Evolutionary conservation across 2,113 vertebrate genomes (phyloP).

Genomic region (Sorex araneus): DNA sequence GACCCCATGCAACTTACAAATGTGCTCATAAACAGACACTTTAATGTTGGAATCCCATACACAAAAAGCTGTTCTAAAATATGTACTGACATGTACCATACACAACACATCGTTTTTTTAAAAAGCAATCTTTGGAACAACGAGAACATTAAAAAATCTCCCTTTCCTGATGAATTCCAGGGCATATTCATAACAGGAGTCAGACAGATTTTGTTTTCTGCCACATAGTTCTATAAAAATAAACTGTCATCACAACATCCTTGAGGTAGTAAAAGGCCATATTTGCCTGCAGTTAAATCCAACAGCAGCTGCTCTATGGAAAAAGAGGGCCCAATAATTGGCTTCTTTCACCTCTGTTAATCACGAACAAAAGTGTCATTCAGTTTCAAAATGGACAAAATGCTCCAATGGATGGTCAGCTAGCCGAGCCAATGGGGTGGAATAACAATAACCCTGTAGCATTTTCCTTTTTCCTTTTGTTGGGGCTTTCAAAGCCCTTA

Average conservation of each 20-base stretch:
- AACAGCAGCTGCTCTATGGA: slow-evolving; percentile 92
- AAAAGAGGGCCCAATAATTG: slow-evolving; percentile 93
- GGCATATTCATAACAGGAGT: slow-evolving; percentile 79
- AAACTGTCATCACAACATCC: slow-evolving; percentile 89
- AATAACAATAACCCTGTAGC: slow-evolving; percentile 93
- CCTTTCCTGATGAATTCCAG: slow-evolving; percentile 77
- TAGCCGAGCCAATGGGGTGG: slow-evolving; percentile 91
- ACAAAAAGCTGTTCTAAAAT: slow-evolving; percentile 28
- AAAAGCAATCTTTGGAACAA: slow-evolving; percentile 30
- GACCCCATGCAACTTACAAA: slow-evolving; percentile 7
- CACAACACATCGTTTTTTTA: background rate
- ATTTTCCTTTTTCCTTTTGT: slow-evolving; percentile 91
- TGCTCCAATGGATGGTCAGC: slow-evolving; percentile 92
- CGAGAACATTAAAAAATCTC: slow-evolving; percentile 54
- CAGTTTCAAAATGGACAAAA: slow-evolving; percentile 93
- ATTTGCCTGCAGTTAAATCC: slow-evolving; percentile 91
- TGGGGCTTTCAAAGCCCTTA: slow-evolving; percentile 91
- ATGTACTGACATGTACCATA: background rate
- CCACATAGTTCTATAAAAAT: slow-evolving; percentile 88
- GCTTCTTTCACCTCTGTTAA: slow-evolving; percentile 98
- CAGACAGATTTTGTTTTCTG: slow-evolving; percentile 86
- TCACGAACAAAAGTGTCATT: slow-evolving; percentile 98
- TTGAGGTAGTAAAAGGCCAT: slow-evolving; percentile 87
- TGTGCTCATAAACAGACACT: background rate
- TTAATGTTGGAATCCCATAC: background rate